Evolutionary conservation across 2,797 vertebrate genomes (phyloP).

Genomic region (Micropoecilia bifurca): DNA sequence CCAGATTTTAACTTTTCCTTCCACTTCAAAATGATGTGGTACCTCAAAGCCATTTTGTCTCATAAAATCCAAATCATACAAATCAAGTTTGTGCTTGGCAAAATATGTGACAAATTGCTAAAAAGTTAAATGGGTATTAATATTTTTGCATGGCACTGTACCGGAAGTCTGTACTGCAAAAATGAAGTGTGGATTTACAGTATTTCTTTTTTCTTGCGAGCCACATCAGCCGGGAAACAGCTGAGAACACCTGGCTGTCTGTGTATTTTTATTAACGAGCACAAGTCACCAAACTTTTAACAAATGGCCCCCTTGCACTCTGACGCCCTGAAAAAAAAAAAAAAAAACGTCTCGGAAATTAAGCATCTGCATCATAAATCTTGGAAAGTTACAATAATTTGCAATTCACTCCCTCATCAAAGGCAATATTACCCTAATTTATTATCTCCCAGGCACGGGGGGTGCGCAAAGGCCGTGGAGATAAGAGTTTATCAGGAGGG

Average conservation of each 20-base stretch:
- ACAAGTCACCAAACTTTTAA: conserved; percentile 84
- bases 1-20: not conserved
- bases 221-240: not conserved
- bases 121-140: not conserved
- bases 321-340: conserved; percentile 72
- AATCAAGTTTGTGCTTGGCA: not conserved
- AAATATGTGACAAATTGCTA: not conserved
- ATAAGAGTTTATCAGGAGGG: conserved; percentile 90
- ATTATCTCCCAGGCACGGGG: conserved; percentile 83
- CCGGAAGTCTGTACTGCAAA: not conserved
- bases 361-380: conserved; percentile 88
- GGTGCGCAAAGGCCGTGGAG: conserved; percentile 82
- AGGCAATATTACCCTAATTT: conserved; percentile 90
- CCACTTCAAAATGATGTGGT: not conserved
- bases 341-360: conserved; percentile 79
- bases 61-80: not conserved
- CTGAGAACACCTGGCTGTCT: conserved; percentile 64
- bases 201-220: not conserved
- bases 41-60: not conserved
- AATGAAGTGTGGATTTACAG: conserved; percentile 17
- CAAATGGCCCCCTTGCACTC: conserved; percentile 77
- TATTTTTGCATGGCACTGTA: not conserved
- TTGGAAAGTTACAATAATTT: conserved; percentile 89
- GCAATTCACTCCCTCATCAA: conserved; percentile 90
- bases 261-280: conserved; percentile 79